Percentiles rank a stretch among this genome's conserved stretches.
These are phyloP conservation scores for Meteorus sp. DNA, from an alignment of 1,140 invertebrate species.

Conservation along the genomic window DNA sequence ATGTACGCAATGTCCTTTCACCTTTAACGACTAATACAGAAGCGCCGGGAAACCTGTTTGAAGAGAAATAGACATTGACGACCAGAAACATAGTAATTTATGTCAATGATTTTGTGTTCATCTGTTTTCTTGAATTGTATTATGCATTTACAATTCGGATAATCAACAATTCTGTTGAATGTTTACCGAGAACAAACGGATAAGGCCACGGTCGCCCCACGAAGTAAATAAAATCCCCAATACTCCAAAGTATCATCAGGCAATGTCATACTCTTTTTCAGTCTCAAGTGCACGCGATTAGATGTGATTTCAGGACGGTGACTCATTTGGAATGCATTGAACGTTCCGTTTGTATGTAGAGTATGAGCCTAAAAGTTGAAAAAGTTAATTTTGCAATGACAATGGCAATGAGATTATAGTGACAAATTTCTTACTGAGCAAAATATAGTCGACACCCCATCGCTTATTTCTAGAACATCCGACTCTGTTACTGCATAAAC, in stretches of 20 bases:
- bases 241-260: slow-evolving; percentile 86
- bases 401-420: too few species aligned
- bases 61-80: background rate
- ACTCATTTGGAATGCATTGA: slow-evolving; percentile 80
- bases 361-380: slow-evolving; percentile 66
- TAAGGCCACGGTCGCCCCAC: slow-evolving; percentile 73
- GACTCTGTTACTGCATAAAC: slow-evolving; percentile 76
- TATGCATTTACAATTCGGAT: slow-evolving; percentile 3
- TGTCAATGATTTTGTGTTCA: slow-evolving; percentile 4
- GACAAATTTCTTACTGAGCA: slow-evolving; percentile 61
- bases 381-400: slow-evolving; percentile 23
- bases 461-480: slow-evolving; percentile 76
- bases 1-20: slow-evolving; percentile 72
- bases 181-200: slow-evolving; percentile 76
- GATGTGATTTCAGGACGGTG: slow-evolving; percentile 69
- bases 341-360: slow-evolving; percentile 75
- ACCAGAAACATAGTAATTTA: too few species aligned
- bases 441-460: slow-evolving; percentile 77
- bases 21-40: slow-evolving; percentile 79
- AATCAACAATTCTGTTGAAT: slow-evolving; percentile 9
- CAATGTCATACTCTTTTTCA: slow-evolving; percentile 79
- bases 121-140: background rate
- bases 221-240: slow-evolving; percentile 84
- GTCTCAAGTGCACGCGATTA: slow-evolving; percentile 72
- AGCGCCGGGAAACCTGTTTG: slow-evolving; percentile 66